Conservation (phyloP, 2,888 invertebrate species). For the Penaeus monodon region DNA sequence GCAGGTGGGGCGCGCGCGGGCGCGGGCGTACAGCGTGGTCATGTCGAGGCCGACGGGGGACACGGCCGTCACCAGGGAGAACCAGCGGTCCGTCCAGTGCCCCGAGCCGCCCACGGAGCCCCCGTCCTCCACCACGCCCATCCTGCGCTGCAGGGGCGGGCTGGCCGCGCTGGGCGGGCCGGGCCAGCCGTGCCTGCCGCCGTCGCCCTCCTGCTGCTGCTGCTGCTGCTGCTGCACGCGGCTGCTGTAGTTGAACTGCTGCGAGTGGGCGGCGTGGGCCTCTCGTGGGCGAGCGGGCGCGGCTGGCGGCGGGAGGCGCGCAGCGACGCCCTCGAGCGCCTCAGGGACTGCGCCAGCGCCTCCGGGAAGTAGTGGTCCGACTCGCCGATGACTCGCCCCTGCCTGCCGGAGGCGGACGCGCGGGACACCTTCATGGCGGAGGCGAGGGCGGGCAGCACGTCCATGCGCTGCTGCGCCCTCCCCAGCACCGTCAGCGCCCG, state of each 20-base stretch:
- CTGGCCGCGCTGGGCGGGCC: background rate
- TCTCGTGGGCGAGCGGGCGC: background rate
- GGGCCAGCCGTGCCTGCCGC: background rate
- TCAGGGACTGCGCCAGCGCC: background rate
- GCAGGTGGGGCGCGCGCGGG: conserved; percentile 49
- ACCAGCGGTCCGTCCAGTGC: conserved; percentile 63
- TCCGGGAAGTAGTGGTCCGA: background rate
- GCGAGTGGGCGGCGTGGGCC: background rate
- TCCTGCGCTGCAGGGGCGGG: conserved; percentile 18
- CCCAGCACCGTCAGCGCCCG: conserved; percentile 43
- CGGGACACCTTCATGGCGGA: background rate
- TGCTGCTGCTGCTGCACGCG: background rate
- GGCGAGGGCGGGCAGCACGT: conserved; percentile 33
- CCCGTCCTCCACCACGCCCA: conserved; percentile 40
- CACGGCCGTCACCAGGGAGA: conserved; percentile 59
- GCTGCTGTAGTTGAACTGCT: conserved; percentile 3
- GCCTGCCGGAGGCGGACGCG: background rate
- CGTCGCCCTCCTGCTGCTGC: background rate
- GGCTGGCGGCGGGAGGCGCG: background rate
- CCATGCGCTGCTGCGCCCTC: conserved; percentile 46
- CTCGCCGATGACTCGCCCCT: background rate
- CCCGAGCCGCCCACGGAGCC: background rate
- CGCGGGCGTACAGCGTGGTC: conserved; percentile 57
- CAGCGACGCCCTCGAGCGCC: background rate
- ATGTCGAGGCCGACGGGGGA: conserved; percentile 62